Conservation (phyloP, 2,113 vertebrate species). For the Rhegmatorhina hoffmannsi region DNA sequence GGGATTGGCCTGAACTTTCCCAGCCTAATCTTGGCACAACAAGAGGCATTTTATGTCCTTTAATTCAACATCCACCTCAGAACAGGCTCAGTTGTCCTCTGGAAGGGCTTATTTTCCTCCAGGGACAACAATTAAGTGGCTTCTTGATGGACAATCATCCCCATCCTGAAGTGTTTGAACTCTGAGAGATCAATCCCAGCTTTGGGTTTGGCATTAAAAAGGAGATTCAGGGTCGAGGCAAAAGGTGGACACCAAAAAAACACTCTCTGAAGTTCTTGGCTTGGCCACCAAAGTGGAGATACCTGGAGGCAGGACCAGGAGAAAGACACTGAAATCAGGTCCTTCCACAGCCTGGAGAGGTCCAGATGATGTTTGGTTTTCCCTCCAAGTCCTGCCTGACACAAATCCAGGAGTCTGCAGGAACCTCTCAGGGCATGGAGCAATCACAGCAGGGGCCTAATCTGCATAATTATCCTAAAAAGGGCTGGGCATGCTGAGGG, state of each 20-base stretch:
- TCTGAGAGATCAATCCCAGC: neutral
- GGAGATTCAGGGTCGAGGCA: neutral
- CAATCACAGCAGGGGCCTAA: neutral
- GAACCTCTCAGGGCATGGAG: neutral
- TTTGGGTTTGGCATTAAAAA: neutral
- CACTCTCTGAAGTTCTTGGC: neutral
- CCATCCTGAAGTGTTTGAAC: too few species aligned
- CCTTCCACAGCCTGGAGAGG: neutral
- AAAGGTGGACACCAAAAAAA: neutral
- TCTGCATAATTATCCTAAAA: neutral
- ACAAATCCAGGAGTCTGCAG: rapidly evolving
- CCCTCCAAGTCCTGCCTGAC: neutral
- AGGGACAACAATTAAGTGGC: neutral
- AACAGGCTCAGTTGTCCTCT: neutral
- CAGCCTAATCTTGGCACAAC: neutral
- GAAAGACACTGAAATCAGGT: rapidly evolving
- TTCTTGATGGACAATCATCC: neutral
- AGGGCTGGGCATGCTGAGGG: neutral
- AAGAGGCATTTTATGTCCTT: neutral
- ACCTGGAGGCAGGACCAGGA: neutral
- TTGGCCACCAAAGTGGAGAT: neutral
- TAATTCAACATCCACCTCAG: neutral
- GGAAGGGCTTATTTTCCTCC: neutral
- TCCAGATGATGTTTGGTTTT: neutral
- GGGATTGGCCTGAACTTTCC: neutral